Evolutionary conservation across 2,113 vertebrate genomes (phyloP).

Genomic region (Thinocorus orbignyianus): DNA sequence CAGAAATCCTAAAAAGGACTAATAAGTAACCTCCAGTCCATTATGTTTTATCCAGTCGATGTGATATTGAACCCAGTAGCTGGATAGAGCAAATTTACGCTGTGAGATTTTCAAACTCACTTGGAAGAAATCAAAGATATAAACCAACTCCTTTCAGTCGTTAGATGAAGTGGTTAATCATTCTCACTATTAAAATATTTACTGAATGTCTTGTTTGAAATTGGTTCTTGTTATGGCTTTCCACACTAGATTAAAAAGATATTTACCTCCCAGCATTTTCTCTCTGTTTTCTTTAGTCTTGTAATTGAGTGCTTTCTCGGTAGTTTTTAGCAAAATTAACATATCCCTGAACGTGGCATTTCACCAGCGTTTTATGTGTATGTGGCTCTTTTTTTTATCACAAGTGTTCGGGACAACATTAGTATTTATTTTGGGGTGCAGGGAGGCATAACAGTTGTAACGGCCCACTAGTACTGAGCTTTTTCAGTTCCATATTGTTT

Average conservation of each 20-base stretch:
- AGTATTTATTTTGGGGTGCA: neutral
- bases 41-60: neutral
- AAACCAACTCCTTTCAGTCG: neutral
- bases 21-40: neutral
- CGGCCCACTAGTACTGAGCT: neutral
- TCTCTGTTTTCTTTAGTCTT: neutral
- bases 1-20: neutral
- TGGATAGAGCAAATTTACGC: neutral
- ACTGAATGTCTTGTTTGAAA: neutral
- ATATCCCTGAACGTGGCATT: neutral
- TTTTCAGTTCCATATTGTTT: neutral
- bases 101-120: neutral
- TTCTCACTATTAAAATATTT: slow-evolving; percentile 5
- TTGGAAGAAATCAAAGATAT: neutral
- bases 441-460: neutral
- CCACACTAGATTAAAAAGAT: neutral
- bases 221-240: neutral
- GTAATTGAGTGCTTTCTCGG: neutral
- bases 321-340: neutral
- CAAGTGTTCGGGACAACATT: neutral
- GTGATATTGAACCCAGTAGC: neutral
- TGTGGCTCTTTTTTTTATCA: neutral
- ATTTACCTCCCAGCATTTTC: neutral
- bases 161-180: neutral
- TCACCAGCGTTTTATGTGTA: neutral